Percentiles rank a stretch among this genome's conserved stretches.
These are phyloP conservation scores for Halcyon leucocephala DNA, from an alignment of 2,797 vertebrate species.

Conservation along the genomic window DNA sequence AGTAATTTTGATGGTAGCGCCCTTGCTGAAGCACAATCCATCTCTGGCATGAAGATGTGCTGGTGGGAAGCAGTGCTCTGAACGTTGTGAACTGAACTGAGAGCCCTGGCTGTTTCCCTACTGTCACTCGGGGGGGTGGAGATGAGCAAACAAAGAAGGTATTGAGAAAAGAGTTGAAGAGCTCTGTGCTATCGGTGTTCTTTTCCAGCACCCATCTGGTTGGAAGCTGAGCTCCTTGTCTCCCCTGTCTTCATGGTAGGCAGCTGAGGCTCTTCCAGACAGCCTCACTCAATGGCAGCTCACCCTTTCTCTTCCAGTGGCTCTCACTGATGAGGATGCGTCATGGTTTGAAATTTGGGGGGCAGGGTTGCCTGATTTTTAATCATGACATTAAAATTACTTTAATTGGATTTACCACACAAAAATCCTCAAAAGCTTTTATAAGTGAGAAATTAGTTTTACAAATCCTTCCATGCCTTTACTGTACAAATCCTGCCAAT, in stretches of 20 bases:
- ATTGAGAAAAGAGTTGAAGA: not conserved
- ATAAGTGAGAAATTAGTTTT: constrained; percentile 42
- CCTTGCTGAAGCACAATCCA: not conserved
- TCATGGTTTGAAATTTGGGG: not conserved
- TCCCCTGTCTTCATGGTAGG: not conserved
- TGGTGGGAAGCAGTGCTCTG: not conserved
- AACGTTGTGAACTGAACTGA: not conserved
- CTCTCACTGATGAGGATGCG: not conserved
- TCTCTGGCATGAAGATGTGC: not conserved
- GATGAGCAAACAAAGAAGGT: not conserved
- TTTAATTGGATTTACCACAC: constrained; percentile 30
- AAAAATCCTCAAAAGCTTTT: constrained; percentile 40
- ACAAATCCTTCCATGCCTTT: constrained; percentile 45
- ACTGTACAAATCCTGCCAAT: constrained; percentile 40
- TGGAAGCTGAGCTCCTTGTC: not conserved
- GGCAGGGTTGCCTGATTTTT: not conserved
- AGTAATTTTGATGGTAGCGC: not conserved
- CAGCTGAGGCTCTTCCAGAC: not conserved
- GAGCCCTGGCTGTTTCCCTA: not conserved
- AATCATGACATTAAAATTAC: not conserved
- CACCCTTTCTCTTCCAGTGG: not conserved
- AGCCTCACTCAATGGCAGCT: not conserved
- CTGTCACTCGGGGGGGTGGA: not conserved
- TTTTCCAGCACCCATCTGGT: not conserved
- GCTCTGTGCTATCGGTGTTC: not conserved